A percentile compares a stretch with the other conserved stretches of the same genome.
phyloP scores from a whole-genome alignment of 2,888 invertebrate species.

The Eurois occulta region DNA sequence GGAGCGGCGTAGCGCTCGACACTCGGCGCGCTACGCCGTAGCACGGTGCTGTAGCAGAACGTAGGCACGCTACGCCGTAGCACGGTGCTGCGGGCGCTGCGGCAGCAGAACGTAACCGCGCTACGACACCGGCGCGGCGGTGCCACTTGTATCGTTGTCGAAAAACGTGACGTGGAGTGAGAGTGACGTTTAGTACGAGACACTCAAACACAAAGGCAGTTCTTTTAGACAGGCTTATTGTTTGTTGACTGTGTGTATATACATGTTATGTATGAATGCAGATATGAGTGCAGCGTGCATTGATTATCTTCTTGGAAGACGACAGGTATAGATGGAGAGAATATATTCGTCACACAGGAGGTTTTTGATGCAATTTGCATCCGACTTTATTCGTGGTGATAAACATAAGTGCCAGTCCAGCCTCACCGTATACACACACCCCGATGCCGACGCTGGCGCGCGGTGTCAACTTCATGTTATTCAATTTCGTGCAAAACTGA shows the following conservation, averaged over 20 bases:
- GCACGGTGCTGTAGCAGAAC: neutral
- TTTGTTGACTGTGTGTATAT: neutral
- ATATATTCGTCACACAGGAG: neutral
- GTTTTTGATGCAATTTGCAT: too few species aligned
- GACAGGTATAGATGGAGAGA: neutral
- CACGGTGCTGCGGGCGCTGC: neutral
- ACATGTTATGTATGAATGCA: neutral
- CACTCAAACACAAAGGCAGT: neutral
- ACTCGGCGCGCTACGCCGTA: constrained; percentile 35
- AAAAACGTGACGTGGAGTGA: neutral
- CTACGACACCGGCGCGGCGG: neutral
- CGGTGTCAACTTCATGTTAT: too few species aligned
- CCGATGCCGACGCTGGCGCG: too few species aligned
- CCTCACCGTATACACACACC: too few species aligned
- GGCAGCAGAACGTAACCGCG: constrained; percentile 6
- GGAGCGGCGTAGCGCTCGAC: neutral
- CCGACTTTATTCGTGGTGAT: too few species aligned
- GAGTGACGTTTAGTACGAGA: neutral
- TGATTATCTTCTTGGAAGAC: neutral
- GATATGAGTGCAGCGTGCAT: neutral
- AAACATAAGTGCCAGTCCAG: too few species aligned
- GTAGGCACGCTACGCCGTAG: constrained; percentile 35
- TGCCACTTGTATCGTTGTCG: neutral
- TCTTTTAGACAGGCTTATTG: neutral
- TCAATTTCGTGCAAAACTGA: too few species aligned